These are phyloP conservation scores for Sesamia nonagrioides DNA, from an alignment of 1,140 invertebrate genomes.

Conservation along the genomic window DNA sequence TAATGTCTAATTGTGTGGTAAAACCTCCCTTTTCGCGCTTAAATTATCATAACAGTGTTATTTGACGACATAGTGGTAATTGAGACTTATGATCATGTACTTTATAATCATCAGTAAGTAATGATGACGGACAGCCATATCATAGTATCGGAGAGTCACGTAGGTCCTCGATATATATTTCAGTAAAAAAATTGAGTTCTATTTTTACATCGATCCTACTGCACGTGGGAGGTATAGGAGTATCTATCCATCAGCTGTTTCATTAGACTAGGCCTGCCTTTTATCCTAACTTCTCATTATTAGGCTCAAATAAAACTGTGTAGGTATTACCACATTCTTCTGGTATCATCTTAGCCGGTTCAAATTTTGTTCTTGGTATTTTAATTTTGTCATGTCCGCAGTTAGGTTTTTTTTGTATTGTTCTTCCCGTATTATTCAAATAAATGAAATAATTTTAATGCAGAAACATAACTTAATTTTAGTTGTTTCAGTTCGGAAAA, in stretches of 20 bases:
- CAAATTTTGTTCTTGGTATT: conserved; percentile 15
- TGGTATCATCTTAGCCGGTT: neutral
- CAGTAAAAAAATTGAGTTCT: neutral
- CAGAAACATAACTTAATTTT: neutral
- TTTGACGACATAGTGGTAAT: neutral
- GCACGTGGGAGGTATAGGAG: neutral
- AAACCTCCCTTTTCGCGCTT: neutral
- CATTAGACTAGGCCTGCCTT: neutral
- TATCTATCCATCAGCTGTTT: conserved; percentile 41
- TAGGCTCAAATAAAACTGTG: neutral
- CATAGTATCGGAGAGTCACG: conserved; percentile 61
- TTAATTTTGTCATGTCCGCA: neutral
- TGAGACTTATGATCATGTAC: neutral
- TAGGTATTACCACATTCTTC: neutral
- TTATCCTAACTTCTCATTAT: neutral
- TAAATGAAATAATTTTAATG: too few species aligned
- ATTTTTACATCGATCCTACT: neutral
- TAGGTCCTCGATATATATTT: conserved; percentile 47
- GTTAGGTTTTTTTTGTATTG: neutral
- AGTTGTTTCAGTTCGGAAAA: neutral
- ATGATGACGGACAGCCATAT: conserved; percentile 64
- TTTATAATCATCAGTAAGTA: conserved; percentile 29
- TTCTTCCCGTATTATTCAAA: neutral
- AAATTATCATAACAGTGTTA: neutral
- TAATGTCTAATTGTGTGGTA: conserved; percentile 14